Conservation (phyloP, 64 coral and sea anemone species). For the Porites australiensis region DNA sequence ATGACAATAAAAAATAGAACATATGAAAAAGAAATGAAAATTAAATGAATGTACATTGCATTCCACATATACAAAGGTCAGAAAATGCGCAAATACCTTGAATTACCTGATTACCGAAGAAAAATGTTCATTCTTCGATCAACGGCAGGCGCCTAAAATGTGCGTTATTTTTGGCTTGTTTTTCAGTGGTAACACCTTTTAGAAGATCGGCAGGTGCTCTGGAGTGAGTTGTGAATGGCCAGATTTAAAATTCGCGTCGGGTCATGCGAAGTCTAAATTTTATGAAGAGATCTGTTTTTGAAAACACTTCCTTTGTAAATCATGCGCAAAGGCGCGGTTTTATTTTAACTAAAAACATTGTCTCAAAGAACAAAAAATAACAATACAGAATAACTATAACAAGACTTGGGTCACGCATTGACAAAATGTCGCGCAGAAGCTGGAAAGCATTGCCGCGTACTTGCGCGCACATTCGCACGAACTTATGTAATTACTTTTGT, state of each 20-base stretch:
- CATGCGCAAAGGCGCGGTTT: background rate
- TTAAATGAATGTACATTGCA: too few relatives aligned
- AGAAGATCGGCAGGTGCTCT: background rate
- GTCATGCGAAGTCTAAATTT: background rate
- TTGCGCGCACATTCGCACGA: too few relatives aligned
- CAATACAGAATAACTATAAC: background rate
- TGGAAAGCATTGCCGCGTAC: background rate
- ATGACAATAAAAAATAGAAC: too few relatives aligned
- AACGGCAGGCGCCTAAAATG: constrained; percentile 13
- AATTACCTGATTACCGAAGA: background rate
- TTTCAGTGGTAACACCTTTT: constrained; percentile 5
- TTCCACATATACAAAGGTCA: background rate
- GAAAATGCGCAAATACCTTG: background rate
- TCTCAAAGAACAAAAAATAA: background rate
- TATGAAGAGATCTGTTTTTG: background rate
- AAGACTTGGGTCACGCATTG: too few relatives aligned
- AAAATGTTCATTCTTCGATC: constrained; percentile 14
- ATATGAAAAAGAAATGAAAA: too few relatives aligned
- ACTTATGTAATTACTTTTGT: too few relatives aligned
- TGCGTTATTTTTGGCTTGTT: constrained; percentile 24
- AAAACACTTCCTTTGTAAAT: background rate
- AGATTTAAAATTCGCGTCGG: background rate
- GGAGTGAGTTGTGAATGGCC: background rate
- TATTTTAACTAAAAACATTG: background rate
- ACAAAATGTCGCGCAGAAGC: background rate